Percentiles rank a stretch among this genome's conserved stretches.
phyloP scores from a whole-genome alignment of 2,797 vertebrate species.

The Tympanoctomys barrerae region DNA sequence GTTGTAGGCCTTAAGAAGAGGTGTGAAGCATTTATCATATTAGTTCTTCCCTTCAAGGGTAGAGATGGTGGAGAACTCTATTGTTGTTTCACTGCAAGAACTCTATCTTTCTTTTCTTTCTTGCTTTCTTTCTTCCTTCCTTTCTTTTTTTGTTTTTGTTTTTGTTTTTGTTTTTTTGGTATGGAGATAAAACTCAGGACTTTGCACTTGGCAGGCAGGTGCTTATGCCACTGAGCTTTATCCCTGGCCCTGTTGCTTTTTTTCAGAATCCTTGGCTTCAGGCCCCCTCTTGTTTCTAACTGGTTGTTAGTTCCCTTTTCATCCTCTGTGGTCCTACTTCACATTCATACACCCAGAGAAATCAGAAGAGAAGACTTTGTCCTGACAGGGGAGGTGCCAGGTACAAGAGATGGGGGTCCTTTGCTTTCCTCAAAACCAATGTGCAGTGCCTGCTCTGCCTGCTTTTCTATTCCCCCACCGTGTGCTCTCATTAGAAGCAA shows the following conservation, averaged over 20 bases:
- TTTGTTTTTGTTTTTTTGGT: too few relatives aligned
- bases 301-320: not conserved
- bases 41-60: constrained; percentile 23
- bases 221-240: too few relatives aligned
- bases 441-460: not conserved
- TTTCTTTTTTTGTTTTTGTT: too few relatives aligned
- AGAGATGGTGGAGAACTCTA: not conserved
- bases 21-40: not conserved
- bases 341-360: not conserved
- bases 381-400: not conserved
- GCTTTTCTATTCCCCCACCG: not conserved
- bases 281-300: not conserved
- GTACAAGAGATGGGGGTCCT: not conserved
- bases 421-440: not conserved
- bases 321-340: constrained; percentile 1
- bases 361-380: not conserved
- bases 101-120: too few relatives aligned
- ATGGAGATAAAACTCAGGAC: too few relatives aligned
- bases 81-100: too few relatives aligned
- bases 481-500: not conserved
- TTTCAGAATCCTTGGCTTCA: not conserved
- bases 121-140: too few relatives aligned
- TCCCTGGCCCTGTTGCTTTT: not conserved
- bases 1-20: not conserved
- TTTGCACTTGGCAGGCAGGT: too few relatives aligned